Evolutionary conservation across 2,113 vertebrate genomes (phyloP).

Genomic region (Bujurquina vittata): DNA sequence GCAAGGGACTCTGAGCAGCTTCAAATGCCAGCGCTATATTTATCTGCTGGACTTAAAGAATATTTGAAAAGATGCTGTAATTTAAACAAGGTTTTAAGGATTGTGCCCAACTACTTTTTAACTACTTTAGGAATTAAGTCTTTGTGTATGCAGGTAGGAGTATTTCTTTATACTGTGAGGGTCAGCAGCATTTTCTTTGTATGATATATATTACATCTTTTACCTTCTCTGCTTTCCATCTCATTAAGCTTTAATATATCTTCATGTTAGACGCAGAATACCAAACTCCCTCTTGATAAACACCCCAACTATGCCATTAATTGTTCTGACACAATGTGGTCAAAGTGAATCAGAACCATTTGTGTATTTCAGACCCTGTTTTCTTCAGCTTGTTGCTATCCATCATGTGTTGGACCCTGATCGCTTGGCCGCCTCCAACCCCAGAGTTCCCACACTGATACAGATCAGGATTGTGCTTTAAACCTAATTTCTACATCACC

Average conservation of each 20-base stretch:
- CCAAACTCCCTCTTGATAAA: background rate
- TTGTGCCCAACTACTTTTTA: no score
- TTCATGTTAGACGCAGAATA: background rate
- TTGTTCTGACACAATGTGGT: background rate
- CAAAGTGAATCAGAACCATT: background rate
- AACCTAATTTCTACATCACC: slow-evolving; percentile 56
- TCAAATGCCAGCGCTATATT: background rate
- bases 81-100: background rate
- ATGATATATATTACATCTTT: background rate
- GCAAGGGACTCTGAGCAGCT: background rate
- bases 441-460: slow-evolving; percentile 77
- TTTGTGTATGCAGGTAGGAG: no score
- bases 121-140: no score
- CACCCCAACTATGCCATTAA: background rate
- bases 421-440: slow-evolving; percentile 4
- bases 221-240: background rate
- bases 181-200: background rate
- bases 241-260: background rate
- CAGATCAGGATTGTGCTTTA: slow-evolving; percentile 66
- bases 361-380: background rate
- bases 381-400: slow-evolving; percentile 25
- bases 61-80: background rate
- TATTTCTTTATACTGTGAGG: background rate
- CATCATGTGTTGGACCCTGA: slow-evolving; percentile 14
- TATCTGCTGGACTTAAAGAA: background rate